Conservation (phyloP, 1,140 invertebrate species). For the Harlomillsia oculata region DNA sequence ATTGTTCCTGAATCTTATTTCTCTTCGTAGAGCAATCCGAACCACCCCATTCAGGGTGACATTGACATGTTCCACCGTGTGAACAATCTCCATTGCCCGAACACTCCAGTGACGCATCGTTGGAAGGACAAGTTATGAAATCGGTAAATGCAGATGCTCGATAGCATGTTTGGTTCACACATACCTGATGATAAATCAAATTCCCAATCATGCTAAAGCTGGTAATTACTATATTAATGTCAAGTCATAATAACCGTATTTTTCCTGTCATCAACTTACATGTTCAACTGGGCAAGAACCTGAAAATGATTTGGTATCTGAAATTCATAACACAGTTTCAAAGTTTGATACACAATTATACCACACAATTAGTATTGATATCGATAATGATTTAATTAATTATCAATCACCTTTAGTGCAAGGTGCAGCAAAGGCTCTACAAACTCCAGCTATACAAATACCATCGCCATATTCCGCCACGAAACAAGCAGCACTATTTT, state of each 20-base stretch:
- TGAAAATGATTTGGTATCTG: background rate
- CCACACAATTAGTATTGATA: background rate
- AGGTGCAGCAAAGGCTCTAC: conserved; percentile 9
- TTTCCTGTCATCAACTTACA: background rate
- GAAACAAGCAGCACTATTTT: conserved; percentile 76
- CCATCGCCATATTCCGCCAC: conserved; percentile 26
- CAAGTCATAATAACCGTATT: background rate
- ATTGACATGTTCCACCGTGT: conserved; percentile 82
- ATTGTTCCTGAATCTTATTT: conserved; percentile 42
- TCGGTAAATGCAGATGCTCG: conserved; percentile 69
- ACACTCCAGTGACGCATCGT: conserved; percentile 76
- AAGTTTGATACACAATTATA: background rate
- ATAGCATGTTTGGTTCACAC: conserved; percentile 81
- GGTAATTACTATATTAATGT: no score
- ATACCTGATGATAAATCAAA: conserved; percentile 56
- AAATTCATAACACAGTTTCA: background rate
- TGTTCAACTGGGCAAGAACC: background rate
- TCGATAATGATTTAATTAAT: no score
- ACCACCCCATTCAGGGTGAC: conserved; percentile 76
- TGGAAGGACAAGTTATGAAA: conserved; percentile 75
- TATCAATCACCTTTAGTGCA: no score
- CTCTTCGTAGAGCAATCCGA: conserved; percentile 67
- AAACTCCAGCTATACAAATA: conserved; percentile 2
- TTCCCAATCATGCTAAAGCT: no score
- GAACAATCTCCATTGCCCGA: conserved; percentile 90